Conservation (phyloP, 2,888 invertebrate genomes). For the Norana najaformis region DNA sequence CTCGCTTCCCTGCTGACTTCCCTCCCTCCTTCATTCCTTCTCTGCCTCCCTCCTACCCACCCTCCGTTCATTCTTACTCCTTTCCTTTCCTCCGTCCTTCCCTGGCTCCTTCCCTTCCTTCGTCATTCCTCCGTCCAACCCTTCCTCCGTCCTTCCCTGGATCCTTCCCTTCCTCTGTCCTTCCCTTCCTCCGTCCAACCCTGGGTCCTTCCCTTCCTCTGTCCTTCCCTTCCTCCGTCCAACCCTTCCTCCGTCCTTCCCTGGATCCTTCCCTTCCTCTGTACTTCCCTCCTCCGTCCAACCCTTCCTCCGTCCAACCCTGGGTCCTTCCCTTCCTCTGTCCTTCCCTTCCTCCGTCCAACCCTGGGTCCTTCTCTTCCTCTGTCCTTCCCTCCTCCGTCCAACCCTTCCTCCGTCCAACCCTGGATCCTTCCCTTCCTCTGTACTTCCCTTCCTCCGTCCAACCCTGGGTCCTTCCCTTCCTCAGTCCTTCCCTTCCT, state of each 20-base stretch:
- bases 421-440: not conserved
- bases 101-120: not conserved
- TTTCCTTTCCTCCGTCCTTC: no score
- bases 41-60: not conserved
- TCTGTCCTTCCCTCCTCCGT: no score
- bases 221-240: no score
- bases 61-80: not conserved
- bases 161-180: not conserved
- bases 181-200: not conserved
- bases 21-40: not conserved
- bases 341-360: no score
- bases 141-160: not conserved
- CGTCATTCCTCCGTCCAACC: no score
- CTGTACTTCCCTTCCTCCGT: not conserved
- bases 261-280: not conserved
- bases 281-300: not conserved
- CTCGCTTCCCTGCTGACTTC: not conserved
- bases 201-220: no score
- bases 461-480: no score
- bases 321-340: not conserved
- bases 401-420: not conserved
- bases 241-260: not conserved
- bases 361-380: not conserved
- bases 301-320: not conserved
- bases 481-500: no score